Evolutionary conservation across 2,797 vertebrate species (phyloP).

Genomic region (Hippoglossus hippoglossus): DNA sequence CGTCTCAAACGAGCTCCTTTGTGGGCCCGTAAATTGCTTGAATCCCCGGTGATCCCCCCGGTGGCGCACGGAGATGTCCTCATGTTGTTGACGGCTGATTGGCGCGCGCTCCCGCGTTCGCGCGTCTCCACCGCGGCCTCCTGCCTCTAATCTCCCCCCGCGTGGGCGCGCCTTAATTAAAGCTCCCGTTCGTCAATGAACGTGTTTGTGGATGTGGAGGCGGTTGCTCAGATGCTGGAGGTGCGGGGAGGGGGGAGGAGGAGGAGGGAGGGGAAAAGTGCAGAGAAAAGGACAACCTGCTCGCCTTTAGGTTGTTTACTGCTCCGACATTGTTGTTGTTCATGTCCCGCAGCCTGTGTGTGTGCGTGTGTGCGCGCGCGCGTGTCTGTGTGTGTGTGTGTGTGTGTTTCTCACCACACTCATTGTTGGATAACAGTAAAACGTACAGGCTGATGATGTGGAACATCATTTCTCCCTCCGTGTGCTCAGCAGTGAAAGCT

Average conservation of each 20-base stretch:
- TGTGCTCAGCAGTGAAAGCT: too few species aligned
- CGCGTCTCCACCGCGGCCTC: conserved; percentile 71
- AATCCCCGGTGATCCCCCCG: conserved; percentile 94
- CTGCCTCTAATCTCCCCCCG: conserved; percentile 85
- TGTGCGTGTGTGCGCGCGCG: too few species aligned
- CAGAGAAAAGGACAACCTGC: conserved; percentile 95
- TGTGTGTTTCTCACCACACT: too few species aligned
- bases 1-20: conserved; percentile 95
- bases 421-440: too few species aligned
- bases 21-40: conserved; percentile 95
- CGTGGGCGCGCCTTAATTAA: conserved; percentile 93
- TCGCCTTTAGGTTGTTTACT: conserved; percentile 89
- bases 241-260: conserved; percentile 49
- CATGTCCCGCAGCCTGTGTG: conserved; percentile 16
- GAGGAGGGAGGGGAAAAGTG: conserved; percentile 70
- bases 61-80: conserved; percentile 89
- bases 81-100: conserved; percentile 97
- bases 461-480: too few species aligned
- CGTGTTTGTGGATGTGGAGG: conserved; percentile 94
- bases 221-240: conserved; percentile 95
- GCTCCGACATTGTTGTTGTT: conserved; percentile 45
- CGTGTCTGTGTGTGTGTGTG: too few species aligned
- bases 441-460: too few species aligned
- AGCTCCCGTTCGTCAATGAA: conserved; percentile 95
- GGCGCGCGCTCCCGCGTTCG: conserved; percentile 85